Percentiles rank a stretch among this genome's conserved stretches.
Conservation (phyloP, 2,113 vertebrate genomes). For the Corythaixoides concolor region DNA sequence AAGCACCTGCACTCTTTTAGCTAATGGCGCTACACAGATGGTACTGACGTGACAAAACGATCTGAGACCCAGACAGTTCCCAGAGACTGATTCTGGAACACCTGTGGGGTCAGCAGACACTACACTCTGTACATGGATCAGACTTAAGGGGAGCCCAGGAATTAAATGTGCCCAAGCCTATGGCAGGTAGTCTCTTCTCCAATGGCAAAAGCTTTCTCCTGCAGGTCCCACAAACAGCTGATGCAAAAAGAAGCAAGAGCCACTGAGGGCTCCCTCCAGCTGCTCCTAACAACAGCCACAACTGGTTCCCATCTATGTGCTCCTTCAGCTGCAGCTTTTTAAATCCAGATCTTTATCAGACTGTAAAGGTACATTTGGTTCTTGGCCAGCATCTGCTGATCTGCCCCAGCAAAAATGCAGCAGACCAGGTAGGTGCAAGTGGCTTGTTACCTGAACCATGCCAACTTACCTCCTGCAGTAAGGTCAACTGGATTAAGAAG, state of each 20-base stretch:
- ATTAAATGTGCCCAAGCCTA: not conserved
- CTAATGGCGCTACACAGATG: too few relatives aligned
- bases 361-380: not conserved
- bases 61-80: not conserved
- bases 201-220: not conserved
- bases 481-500: conserved; percentile 90
- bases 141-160: not conserved
- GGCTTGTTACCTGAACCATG: not conserved
- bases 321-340: not conserved
- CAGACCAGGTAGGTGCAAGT: not conserved
- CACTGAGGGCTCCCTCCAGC: not conserved
- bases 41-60: not conserved
- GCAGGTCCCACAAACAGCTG: not conserved
- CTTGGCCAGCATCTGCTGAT: not conserved
- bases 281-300: not conserved
- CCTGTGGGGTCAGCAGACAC: not conserved
- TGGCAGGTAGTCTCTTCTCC: not conserved
- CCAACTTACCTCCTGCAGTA: conserved; percentile 80
- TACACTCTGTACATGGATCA: not conserved
- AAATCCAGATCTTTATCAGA: not conserved
- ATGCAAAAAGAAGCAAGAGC: not conserved
- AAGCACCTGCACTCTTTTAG: not conserved
- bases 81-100: not conserved
- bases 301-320: fast-evolving
- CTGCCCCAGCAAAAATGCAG: not conserved